Conservation (phyloP, 2,888 invertebrate genomes). For the Cenopis cana region DNA sequence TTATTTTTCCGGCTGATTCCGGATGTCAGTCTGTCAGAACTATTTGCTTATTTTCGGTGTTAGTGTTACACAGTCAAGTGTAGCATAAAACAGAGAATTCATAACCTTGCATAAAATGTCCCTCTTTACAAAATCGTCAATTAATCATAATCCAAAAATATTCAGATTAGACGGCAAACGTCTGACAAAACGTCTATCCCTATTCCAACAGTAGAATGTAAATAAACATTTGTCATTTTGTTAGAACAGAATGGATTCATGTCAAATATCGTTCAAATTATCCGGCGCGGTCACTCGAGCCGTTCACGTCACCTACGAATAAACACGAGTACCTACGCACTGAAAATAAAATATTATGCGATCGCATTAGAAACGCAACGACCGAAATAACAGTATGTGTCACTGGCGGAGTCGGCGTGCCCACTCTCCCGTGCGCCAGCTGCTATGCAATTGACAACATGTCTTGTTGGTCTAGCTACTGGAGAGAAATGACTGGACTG, state of each 20-base stretch:
- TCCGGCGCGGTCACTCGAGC: slow-evolving; percentile 55
- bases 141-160: slow-evolving; percentile 22
- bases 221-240: slow-evolving; percentile 44
- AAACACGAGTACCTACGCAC: slow-evolving; percentile 78
- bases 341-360: slow-evolving; percentile 81
- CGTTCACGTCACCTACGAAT: slow-evolving; percentile 71
- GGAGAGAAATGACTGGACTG: too few relatives aligned
- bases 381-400: slow-evolving; percentile 74
- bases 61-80: too few relatives aligned
- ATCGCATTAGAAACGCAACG: slow-evolving; percentile 75
- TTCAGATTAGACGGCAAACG: too few relatives aligned
- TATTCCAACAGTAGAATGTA: slow-evolving; percentile 32
- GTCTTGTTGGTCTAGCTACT: too few relatives aligned
- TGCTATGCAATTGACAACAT: slow-evolving; percentile 4
- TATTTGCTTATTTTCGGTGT: too few relatives aligned
- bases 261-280: slow-evolving; percentile 65
- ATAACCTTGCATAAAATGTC: not conserved
- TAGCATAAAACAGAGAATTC: not conserved
- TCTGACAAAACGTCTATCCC: slow-evolving; percentile 27
- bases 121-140: slow-evolving; percentile 2
- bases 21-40: too few relatives aligned
- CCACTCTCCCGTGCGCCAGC: slow-evolving; percentile 53
- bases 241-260: slow-evolving; percentile 58
- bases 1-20: too few relatives aligned
- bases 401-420: slow-evolving; percentile 58